Base-by-base conservation (phyloP, 2,797 vertebrate species). In the Poecile montanus region DNA sequence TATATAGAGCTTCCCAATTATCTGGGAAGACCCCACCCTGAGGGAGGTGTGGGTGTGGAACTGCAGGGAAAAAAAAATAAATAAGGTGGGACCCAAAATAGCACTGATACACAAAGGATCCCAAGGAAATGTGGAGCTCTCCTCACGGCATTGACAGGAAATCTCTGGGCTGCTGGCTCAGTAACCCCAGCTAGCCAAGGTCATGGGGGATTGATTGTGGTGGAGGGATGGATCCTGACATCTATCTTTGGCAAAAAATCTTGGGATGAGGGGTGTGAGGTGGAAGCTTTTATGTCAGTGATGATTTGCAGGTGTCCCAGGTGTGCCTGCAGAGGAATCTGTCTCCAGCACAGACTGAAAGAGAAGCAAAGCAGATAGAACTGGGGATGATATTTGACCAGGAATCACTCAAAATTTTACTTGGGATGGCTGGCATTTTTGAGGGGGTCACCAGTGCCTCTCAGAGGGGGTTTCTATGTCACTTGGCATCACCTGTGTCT, bases 41-140 rank as follows among this genome's bases (percentile, higher is more conserved):
- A 80, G 50, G 77, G 80, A 89, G 93, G 13, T 82, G 91, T 62
- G 92, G 92, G 73, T 92, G 94, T 72, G 74, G 89, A 92, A 18
- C 58, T 5, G n/a, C 73, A 73, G 45, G 2, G 1, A 2, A 27
- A 73, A n/a, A n/a, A 42, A 30, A 30, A 32, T 18, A 70, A 84
- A 61, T 74, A 54, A 74, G 14, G n/a, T 60, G 63, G 76, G 73
- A 85, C 76, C 68, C 9, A 6, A 95, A 96, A 97, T 96, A 96
- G 94, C 82, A 47, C 11, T 0, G 1, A 50, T 36, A 81, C 57
- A 97, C 94, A 96, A 97, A 96, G 88, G 88, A 93, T 84, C 27
- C 57, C 93, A 85, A 93, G 95, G 96, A 96, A 97, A 88, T 9
- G 48, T 38, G 51, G 61, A 94, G 79, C 38, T 61, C 89, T 96